Conservation (phyloP, 2,888 invertebrate species). For the Melanostoma mellinum region DNA sequence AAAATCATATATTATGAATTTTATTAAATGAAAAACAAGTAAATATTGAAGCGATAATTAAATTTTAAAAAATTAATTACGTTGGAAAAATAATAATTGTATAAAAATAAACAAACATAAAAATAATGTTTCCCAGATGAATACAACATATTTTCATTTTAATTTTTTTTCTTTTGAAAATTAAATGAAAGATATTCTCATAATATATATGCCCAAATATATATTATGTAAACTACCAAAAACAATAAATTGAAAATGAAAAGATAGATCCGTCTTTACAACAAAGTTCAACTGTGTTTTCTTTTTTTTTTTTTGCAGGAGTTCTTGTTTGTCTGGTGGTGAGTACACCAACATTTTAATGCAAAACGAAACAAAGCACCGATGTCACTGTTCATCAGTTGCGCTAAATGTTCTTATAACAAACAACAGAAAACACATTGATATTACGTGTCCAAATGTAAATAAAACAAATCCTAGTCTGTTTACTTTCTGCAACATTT, state of each 20-base stretch:
- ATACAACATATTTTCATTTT: constrained; percentile 29
- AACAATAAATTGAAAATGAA: constrained; percentile 62
- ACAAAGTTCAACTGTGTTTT: constrained; percentile 2
- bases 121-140: constrained; percentile 52
- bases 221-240: constrained; percentile 68
- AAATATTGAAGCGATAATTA: constrained; percentile 18
- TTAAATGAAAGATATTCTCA: constrained; percentile 48
- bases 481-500: too few relatives aligned
- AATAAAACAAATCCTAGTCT: too few relatives aligned
- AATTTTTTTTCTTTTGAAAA: constrained; percentile 43
- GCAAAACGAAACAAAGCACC: too few relatives aligned
- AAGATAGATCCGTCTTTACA: constrained; percentile 29
- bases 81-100: constrained; percentile 44
- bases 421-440: too few relatives aligned
- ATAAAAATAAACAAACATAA: constrained; percentile 23
- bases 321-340: too few relatives aligned
- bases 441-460: too few relatives aligned
- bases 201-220: constrained; percentile 50
- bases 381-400: too few relatives aligned
- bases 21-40: constrained; percentile 44
- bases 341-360: too few relatives aligned
- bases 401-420: too few relatives aligned
- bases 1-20: constrained; percentile 66
- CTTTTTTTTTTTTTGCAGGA: background rate
- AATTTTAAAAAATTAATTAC: constrained; percentile 12